These are phyloP conservation scores for Leptobrachium leishanense DNA, from an alignment of 2,113 vertebrate genomes.

Conservation along the genomic window DNA sequence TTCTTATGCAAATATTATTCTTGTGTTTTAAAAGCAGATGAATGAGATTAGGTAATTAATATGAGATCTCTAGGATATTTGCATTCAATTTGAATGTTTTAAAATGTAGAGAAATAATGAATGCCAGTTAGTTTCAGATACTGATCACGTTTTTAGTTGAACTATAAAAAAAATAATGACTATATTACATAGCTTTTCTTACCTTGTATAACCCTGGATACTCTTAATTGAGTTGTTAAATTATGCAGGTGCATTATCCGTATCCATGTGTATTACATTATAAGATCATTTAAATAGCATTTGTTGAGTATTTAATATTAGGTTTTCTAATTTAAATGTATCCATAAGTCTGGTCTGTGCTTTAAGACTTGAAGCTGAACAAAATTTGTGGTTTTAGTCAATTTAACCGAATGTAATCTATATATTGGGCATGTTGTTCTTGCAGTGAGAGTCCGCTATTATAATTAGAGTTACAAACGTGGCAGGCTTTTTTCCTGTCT, in stretches of 20 bases:
- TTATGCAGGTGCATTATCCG: constrained; percentile 10
- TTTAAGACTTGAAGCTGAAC: too few relatives aligned
- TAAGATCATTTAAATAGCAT: too few relatives aligned
- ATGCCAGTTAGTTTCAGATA: constrained; percentile 62
- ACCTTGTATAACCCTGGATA: constrained; percentile 6
- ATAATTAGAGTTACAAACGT: too few relatives aligned
- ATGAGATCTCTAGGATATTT: constrained; percentile 65
- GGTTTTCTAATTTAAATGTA: too few relatives aligned
- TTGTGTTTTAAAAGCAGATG: constrained; percentile 54
- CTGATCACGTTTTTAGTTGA: constrained; percentile 49
- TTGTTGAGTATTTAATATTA: too few relatives aligned
- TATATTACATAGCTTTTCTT: neutral
- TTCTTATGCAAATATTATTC: constrained; percentile 62
- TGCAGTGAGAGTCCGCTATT: too few relatives aligned
- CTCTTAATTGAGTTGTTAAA: neutral
- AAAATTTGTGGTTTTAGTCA: too few relatives aligned
- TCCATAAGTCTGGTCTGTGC: too few relatives aligned
- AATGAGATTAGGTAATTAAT: constrained; percentile 63
- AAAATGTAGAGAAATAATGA: constrained; percentile 66
- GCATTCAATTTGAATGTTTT: constrained; percentile 73
- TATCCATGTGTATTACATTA: too few relatives aligned
- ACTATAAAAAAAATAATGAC: constrained; percentile 22
- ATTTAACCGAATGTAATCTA: too few relatives aligned
- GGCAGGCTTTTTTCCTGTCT: too few relatives aligned
- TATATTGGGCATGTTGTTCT: too few relatives aligned